These are phyloP conservation scores for Macrobrachium rosenbergii DNA, from an alignment of 1,140 invertebrate species.

Conservation along the genomic window DNA sequence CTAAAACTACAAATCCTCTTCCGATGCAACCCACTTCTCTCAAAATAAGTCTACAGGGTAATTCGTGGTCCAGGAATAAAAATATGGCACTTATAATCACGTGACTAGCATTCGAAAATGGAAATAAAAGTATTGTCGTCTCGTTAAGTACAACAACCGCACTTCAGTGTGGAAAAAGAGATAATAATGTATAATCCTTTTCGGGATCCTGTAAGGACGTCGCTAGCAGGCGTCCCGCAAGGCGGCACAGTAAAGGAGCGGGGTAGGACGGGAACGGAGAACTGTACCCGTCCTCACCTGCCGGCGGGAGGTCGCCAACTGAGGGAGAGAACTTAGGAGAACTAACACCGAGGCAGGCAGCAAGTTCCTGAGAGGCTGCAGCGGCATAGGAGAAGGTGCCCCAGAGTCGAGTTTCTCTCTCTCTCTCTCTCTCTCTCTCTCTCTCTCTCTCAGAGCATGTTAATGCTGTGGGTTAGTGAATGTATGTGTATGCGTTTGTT, in stretches of 20 bases:
- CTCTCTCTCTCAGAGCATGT: too few relatives aligned
- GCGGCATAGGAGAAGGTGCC: background rate
- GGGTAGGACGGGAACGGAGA: constrained; percentile 37
- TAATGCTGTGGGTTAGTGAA: background rate
- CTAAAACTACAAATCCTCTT: too few relatives aligned
- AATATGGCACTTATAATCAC: constrained; percentile 21
- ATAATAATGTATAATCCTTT: background rate
- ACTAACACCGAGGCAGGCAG: too few relatives aligned
- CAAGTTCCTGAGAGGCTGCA: constrained; percentile 23
- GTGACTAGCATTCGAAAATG: constrained; percentile 8
- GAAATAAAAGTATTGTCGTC: too few relatives aligned
- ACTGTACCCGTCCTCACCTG: constrained; percentile 42
- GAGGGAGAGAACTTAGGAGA: constrained; percentile 14
- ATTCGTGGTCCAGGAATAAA: background rate
- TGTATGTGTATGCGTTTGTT: constrained; percentile 12
- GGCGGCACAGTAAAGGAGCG: constrained; percentile 1
- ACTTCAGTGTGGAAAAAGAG: background rate
- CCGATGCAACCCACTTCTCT: too few relatives aligned
- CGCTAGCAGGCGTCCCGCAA: background rate
- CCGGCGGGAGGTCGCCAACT: constrained; percentile 55
- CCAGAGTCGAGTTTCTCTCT: constrained; percentile 45
- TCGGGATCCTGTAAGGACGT: background rate
- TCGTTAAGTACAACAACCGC: too few relatives aligned
- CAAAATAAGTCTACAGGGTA: too few relatives aligned
- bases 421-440: constrained; percentile 5